phyloP scores from a whole-genome alignment of 2,888 invertebrate species.

The Brachyptera putata region DNA sequence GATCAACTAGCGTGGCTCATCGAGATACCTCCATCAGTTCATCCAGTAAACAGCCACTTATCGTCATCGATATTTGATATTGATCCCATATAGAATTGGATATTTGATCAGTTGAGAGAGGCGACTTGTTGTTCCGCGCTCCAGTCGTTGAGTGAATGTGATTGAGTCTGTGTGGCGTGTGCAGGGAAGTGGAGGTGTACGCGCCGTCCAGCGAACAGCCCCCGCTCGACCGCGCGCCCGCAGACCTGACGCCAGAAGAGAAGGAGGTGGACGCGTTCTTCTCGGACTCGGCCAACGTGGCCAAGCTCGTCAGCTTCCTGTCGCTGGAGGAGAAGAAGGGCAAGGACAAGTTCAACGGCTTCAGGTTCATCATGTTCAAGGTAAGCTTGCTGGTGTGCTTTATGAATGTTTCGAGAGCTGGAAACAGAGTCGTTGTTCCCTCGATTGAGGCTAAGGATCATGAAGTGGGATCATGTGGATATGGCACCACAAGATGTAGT shows the following conservation, averaged over 20 bases:
- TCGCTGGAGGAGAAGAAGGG: slow-evolving; percentile 84
- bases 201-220: slow-evolving; percentile 65
- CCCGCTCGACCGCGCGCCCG: slow-evolving; percentile 49
- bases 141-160: slow-evolving; percentile 2
- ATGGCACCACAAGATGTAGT: too few species aligned
- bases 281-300: slow-evolving; percentile 59
- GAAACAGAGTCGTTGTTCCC: neutral
- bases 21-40: too few species aligned
- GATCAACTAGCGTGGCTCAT: too few species aligned
- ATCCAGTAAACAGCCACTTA: too few species aligned
- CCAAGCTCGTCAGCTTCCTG: slow-evolving; percentile 65
- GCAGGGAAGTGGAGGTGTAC: slow-evolving; percentile 56
- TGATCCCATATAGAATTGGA: too few species aligned
- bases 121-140: too few species aligned
- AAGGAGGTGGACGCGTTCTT: slow-evolving; percentile 64
- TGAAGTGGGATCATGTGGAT: too few species aligned
- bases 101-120: too few species aligned
- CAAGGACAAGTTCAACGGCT: slow-evolving; percentile 70
- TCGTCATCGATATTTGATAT: too few species aligned
- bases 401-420: too few species aligned
- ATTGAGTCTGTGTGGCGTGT: slow-evolving; percentile 20
- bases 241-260: slow-evolving; percentile 61
- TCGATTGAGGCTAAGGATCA: too few species aligned
- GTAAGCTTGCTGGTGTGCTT: slow-evolving; percentile 45
- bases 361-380: slow-evolving; percentile 67